A percentile compares a stretch with the other conserved stretches of the same genome.
phyloP scores from a whole-genome alignment of 2,888 invertebrate species.

The Sepiola atlantica region DNA sequence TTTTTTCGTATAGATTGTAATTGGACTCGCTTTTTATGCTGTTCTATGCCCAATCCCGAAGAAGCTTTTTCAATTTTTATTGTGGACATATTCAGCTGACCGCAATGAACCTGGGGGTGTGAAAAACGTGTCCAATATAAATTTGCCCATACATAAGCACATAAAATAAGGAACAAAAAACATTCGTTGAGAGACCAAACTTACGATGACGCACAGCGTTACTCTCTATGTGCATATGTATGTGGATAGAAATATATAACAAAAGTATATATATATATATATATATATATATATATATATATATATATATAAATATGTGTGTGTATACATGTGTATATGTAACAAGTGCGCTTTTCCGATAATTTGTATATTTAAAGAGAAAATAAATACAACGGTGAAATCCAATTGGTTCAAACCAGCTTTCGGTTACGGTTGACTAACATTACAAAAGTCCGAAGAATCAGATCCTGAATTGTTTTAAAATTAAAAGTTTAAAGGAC shows the following conservation, averaged over 20 bases:
- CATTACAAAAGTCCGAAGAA: too few relatives aligned
- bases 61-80: not conserved
- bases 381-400: too few relatives aligned
- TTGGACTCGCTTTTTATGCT: too few relatives aligned
- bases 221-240: not conserved
- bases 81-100: not conserved
- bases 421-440: too few relatives aligned
- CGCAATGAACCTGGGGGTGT: not conserved
- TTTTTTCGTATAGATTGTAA: too few relatives aligned
- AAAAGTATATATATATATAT: not conserved
- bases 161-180: not conserved
- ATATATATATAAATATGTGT: not conserved
- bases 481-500: too few relatives aligned
- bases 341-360: too few relatives aligned
- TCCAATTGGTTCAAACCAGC: too few relatives aligned
- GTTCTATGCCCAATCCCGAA: not conserved
- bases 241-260: not conserved
- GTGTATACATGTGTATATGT: too few relatives aligned
- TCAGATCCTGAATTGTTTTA: too few relatives aligned
- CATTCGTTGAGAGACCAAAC: not conserved
- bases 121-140: not conserved
- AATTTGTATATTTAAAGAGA: too few relatives aligned
- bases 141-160: not conserved
- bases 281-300: not conserved
- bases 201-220: not conserved